Evolutionary conservation across 2,113 vertebrate genomes (phyloP).

Genomic region (Synodontis membranacea): DNA sequence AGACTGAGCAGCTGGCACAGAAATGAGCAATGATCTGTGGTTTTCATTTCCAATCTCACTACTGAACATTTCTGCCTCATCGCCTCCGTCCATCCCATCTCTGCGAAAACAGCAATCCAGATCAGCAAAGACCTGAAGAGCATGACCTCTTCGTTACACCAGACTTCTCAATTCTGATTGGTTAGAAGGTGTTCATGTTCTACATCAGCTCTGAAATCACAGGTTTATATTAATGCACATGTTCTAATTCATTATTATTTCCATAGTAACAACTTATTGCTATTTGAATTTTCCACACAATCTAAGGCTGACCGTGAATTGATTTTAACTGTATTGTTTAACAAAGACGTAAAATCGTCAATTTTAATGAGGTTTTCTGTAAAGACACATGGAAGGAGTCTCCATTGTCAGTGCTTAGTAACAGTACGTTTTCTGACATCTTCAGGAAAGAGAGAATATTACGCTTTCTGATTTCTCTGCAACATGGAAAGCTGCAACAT

Average conservation of each 20-base stretch:
- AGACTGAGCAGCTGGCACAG: slow-evolving; percentile 14
- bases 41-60: slow-evolving; percentile 44
- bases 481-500: too few species aligned
- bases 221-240: neutral
- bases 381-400: too few species aligned
- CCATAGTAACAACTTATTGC: neutral
- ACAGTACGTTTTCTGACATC: too few species aligned
- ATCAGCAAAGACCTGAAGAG: neutral
- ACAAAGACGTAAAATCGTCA: too few species aligned
- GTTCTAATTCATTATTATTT: neutral
- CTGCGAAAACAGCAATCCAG: neutral
- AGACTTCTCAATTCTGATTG: neutral
- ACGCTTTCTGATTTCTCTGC: too few species aligned
- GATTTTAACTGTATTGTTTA: too few species aligned
- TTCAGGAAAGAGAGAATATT: too few species aligned
- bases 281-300: neutral
- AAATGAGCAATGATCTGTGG: slow-evolving; percentile 49
- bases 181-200: neutral
- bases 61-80: slow-evolving; percentile 29
- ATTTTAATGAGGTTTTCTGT: too few species aligned
- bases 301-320: neutral
- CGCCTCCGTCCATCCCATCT: neutral
- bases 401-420: too few species aligned
- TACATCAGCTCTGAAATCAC: neutral
- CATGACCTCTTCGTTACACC: neutral